A percentile compares a stretch with the other conserved stretches of the same genome.
These are phyloP conservation scores for Philopotamus ludificatus DNA, from an alignment of 1,140 invertebrate genomes.

Conservation along the genomic window DNA sequence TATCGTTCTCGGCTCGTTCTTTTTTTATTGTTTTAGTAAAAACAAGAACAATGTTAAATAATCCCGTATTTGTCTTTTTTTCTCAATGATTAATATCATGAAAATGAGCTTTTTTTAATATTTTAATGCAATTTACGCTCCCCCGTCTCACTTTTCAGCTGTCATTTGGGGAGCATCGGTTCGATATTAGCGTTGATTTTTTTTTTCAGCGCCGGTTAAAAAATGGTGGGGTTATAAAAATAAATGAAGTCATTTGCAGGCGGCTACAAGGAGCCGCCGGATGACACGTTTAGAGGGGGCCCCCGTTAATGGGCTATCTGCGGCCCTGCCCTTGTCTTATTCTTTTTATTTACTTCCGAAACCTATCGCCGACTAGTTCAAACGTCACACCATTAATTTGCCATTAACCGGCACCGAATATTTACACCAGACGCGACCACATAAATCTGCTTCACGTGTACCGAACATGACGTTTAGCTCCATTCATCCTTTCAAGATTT, in stretches of 20 bases:
- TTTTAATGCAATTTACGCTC: background rate
- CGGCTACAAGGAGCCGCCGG: conserved; percentile 19
- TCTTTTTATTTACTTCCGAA: conserved; percentile 34
- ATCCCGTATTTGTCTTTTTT: background rate
- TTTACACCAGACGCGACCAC: conserved; percentile 2
- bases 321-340: conserved; percentile 9
- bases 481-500: no score
- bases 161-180: no score
- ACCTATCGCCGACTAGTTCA: conserved; percentile 23
- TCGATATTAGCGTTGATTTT: background rate
- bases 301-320: background rate
- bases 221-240: conserved; percentile 17
- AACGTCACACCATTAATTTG: conserved; percentile 21
- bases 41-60: no score
- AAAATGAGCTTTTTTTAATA: background rate
- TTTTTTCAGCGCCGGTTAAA: background rate
- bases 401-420: conserved; percentile 4
- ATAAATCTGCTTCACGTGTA: no score
- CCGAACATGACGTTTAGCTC: no score
- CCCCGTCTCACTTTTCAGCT: no score
- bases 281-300: conserved; percentile 31
- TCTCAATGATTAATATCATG: no score
- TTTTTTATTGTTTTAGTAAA: no score
- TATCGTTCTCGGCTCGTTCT: no score
- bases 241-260: conserved; percentile 36